Conservation (phyloP, 2,888 invertebrate genomes). For the Drosophila robusta region DNA sequence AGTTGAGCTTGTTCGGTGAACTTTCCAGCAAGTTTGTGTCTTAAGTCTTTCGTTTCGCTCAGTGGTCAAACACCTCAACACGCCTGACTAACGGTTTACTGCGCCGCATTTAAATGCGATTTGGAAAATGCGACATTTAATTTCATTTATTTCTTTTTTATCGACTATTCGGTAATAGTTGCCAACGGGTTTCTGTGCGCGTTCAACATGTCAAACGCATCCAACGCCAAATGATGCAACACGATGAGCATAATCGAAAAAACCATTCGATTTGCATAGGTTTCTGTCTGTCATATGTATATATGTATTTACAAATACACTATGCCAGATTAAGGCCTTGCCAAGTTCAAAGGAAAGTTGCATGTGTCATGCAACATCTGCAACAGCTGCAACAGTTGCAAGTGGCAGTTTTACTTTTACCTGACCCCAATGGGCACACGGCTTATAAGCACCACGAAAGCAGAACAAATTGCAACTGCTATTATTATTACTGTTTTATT, state of each 20-base stretch:
- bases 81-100: slow-evolving; percentile 29
- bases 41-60: slow-evolving; percentile 69
- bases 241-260: slow-evolving; percentile 13
- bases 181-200: slow-evolving; percentile 31
- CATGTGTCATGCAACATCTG: slow-evolving; percentile 24
- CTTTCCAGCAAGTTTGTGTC: slow-evolving; percentile 68
- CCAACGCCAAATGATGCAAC: slow-evolving; percentile 19
- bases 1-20: slow-evolving; percentile 32
- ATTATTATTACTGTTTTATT: slow-evolving; percentile 11
- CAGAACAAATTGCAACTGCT: slow-evolving; percentile 66
- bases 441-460: slow-evolving; percentile 56
- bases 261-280: slow-evolving; percentile 23
- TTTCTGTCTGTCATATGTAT: not conserved
- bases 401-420: slow-evolving; percentile 62
- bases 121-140: slow-evolving; percentile 29
- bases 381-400: slow-evolving; percentile 22
- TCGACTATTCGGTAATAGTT: slow-evolving; percentile 61
- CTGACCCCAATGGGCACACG: slow-evolving; percentile 63
- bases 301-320: not conserved
- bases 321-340: slow-evolving; percentile 5
- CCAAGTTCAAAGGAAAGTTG: slow-evolving; percentile 39
- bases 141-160: slow-evolving; percentile 6
- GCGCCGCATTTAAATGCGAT: slow-evolving; percentile 63
- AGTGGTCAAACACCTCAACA: slow-evolving; percentile 56
- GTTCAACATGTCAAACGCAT: slow-evolving; percentile 37